phyloP scores from a whole-genome alignment of 2,797 vertebrate species.

The Manis pentadactyla region DNA sequence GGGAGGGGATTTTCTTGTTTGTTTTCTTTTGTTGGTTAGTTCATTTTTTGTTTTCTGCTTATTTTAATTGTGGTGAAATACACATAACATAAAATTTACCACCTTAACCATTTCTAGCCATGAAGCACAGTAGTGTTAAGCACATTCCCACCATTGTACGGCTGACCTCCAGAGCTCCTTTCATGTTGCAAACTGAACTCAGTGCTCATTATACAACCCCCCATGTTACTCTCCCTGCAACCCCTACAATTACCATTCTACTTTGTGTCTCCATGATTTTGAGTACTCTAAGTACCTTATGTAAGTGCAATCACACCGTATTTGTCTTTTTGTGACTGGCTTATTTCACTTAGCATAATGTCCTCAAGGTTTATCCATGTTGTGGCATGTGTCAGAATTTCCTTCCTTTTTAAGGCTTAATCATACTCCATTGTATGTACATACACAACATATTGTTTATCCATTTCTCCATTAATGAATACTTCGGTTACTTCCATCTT shows the following conservation, averaged over 20 bases:
- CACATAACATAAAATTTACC: neutral
- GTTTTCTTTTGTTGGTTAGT: neutral
- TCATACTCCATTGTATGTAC: neutral
- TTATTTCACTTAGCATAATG: neutral
- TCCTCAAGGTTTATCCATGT: neutral
- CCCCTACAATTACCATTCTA: neutral
- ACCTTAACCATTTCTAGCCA: neutral
- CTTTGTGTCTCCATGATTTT: neutral
- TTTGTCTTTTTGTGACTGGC: neutral
- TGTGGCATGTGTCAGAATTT: neutral
- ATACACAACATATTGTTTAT: neutral
- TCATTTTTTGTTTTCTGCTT: neutral
- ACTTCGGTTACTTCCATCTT: neutral
- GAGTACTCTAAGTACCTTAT: neutral
- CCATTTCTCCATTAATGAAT: neutral
- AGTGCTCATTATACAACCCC: neutral
- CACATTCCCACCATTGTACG: neutral
- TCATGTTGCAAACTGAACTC: neutral
- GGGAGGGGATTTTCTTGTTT: neutral
- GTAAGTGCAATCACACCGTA: neutral
- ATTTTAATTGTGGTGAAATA: constrained; percentile 7
- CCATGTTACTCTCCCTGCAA: neutral
- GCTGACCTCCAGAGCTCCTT: neutral
- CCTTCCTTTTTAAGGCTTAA: neutral
- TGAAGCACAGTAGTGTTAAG: neutral